Evolutionary conservation across 2,888 invertebrate genomes (phyloP).

Genomic region (Deilephila porcellus): DNA sequence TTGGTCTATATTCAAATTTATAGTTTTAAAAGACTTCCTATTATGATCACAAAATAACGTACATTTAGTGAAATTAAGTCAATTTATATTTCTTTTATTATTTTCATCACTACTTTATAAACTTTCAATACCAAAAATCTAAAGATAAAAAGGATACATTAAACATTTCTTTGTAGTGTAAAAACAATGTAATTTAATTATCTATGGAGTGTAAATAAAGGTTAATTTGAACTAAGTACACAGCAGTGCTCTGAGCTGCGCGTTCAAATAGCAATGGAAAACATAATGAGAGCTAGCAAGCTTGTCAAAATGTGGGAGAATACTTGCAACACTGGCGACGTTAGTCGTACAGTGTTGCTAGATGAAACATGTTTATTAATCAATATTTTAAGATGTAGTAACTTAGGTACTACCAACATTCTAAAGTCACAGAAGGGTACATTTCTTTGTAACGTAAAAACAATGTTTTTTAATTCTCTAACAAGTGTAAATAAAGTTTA

Average conservation of each 20-base stretch:
- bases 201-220: constrained; percentile 7
- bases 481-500: constrained; percentile 4
- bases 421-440: neutral
- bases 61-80: too few species aligned
- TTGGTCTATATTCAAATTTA: too few species aligned
- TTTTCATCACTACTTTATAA: too few species aligned
- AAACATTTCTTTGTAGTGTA: neutral
- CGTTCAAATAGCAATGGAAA: constrained; percentile 47
- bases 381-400: too few species aligned
- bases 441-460: neutral
- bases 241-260: constrained; percentile 32
- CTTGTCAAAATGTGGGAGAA: constrained; percentile 44
- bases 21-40: too few species aligned
- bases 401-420: too few species aligned
- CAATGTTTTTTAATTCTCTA: neutral
- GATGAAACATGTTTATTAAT: too few species aligned
- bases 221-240: constrained; percentile 17
- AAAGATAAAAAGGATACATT: neutral
- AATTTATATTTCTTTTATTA: too few species aligned
- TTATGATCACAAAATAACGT: too few species aligned
- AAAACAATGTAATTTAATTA: neutral
- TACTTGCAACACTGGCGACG: constrained; percentile 39
- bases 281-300: constrained; percentile 45
- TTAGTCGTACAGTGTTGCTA: neutral
- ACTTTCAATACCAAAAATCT: neutral